Conservation (phyloP, 2,888 invertebrate genomes). For the Lydus trimaculatus region DNA sequence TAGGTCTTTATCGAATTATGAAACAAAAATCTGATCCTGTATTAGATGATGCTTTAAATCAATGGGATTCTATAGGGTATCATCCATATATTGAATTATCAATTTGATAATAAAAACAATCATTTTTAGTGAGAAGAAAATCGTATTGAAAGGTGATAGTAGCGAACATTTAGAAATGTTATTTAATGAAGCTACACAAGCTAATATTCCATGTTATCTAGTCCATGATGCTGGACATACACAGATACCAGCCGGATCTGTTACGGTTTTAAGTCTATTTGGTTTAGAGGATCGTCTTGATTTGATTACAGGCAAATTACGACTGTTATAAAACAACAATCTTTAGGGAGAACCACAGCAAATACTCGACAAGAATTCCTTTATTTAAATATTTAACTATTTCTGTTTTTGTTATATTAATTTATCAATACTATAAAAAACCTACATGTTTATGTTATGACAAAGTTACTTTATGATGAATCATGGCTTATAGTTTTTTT, state of each 20-base stretch:
- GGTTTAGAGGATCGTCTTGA: constrained; percentile 61
- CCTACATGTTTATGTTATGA: too few species aligned
- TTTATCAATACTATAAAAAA: too few species aligned
- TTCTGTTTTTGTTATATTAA: not conserved
- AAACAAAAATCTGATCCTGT: constrained; percentile 52
- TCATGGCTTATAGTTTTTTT: too few species aligned
- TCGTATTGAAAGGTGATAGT: constrained; percentile 58
- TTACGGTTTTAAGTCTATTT: constrained; percentile 63
- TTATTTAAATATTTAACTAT: too few species aligned
- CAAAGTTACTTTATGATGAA: too few species aligned
- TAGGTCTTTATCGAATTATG: constrained; percentile 65
- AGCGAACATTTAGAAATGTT: constrained; percentile 57
- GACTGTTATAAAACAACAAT: constrained; percentile 39
- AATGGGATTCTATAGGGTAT: constrained; percentile 64
- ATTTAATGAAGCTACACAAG: constrained; percentile 51
- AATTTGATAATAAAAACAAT: not conserved
- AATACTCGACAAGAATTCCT: too few species aligned
- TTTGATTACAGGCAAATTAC: constrained; percentile 49
- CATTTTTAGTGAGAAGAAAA: constrained; percentile 59
- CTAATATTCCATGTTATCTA: constrained; percentile 47
- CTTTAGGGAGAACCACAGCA: too few species aligned
- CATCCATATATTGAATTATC: constrained; percentile 8
- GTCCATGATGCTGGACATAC: constrained; percentile 59
- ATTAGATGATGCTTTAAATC: constrained; percentile 58
- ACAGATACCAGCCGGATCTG: constrained; percentile 59